A percentile compares a stretch with the other conserved stretches of the same genome.
phyloP scores from a whole-genome alignment of 2,113 vertebrate species.

The Hemiprocne comata region DNA sequence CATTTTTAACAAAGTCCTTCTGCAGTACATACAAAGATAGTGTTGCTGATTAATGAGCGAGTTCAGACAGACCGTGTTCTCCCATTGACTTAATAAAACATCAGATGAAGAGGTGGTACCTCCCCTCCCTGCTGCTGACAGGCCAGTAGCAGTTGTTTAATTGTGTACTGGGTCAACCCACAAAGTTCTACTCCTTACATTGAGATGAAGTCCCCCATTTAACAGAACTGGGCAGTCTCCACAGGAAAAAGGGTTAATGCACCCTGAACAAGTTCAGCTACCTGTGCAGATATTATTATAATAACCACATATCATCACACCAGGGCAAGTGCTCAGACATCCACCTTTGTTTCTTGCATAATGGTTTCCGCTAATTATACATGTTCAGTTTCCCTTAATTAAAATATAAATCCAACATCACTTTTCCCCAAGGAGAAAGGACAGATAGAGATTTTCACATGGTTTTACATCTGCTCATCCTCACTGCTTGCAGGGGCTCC shows the following conservation, averaged over 20 bases:
- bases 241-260: neutral
- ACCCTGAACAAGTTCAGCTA: neutral
- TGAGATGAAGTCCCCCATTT: neutral
- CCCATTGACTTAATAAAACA: neutral
- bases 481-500: neutral
- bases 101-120: neutral
- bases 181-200: neutral
- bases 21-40: neutral
- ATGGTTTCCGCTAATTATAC: neutral
- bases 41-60: neutral
- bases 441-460: rapidly evolving
- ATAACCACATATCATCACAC: neutral
- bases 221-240: neutral
- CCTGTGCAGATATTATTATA: neutral
- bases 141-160: neutral
- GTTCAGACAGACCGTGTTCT: neutral
- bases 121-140: neutral
- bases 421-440: neutral
- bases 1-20: neutral
- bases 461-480: neutral
- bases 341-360: slow-evolving; percentile 6
- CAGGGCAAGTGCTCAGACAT: neutral
- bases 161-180: neutral
- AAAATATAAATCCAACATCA: neutral
- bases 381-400: neutral